A percentile compares a stretch with the other conserved stretches of the same genome.
Evolutionary conservation across 2,113 vertebrate genomes (phyloP).

Genomic region (Athene cunicularia): DNA sequence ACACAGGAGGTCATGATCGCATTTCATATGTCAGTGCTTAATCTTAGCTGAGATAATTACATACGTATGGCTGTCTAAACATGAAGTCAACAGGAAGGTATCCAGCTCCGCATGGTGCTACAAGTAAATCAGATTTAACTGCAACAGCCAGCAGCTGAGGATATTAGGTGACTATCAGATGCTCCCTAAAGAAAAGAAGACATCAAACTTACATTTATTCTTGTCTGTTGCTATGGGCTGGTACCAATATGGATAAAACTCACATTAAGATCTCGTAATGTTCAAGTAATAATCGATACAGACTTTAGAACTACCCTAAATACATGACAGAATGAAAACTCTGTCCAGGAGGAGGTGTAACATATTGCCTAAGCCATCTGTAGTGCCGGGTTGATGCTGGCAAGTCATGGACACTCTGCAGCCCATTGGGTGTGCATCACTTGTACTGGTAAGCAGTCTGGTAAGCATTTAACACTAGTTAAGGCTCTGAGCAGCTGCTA

Average conservation of each 20-base stretch:
- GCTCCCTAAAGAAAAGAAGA: neutral
- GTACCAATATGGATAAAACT: neutral
- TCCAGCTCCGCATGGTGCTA: conserved; percentile 13
- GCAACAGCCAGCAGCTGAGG: neutral
- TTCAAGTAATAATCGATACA: neutral
- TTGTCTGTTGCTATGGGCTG: neutral
- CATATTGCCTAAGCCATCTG: neutral
- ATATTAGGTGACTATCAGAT: neutral
- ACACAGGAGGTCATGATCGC: conserved; percentile 12
- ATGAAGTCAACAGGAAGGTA: conserved; percentile 55
- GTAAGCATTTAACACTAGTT: neutral
- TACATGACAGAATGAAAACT: neutral
- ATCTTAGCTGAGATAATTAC: conserved; percentile 31
- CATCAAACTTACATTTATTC: neutral
- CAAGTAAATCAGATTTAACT: conserved; percentile 35
- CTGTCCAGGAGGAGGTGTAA: neutral
- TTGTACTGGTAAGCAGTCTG: neutral
- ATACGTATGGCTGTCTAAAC: conserved; percentile 24
- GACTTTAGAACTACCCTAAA: neutral
- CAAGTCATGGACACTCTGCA: fast-evolving
- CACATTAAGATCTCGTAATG: neutral
- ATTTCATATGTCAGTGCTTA: conserved; percentile 24
- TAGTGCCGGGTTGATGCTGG: neutral
- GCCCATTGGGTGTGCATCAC: fast-evolving
- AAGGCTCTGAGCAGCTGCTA: neutral